Conservation (phyloP, 2,113 vertebrate species). For the Ranitomeya variabilis region DNA sequence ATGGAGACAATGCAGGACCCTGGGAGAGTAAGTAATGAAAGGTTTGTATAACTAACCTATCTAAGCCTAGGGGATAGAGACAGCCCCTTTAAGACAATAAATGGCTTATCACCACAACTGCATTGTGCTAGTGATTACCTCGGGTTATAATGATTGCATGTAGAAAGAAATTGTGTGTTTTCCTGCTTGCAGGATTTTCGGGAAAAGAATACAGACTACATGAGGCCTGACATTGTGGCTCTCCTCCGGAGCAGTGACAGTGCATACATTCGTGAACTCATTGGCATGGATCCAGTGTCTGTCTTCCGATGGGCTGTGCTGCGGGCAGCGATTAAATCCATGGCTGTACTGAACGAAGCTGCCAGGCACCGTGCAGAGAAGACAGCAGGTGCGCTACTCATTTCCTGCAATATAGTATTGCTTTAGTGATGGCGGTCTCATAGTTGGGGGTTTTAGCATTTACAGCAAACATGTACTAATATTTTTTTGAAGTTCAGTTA, state of each 20-base stretch:
- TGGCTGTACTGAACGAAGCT: slow-evolving; percentile 87
- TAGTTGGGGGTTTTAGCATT: neutral
- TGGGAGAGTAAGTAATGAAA: no score
- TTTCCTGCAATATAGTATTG: neutral
- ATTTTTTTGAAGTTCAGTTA: no score
- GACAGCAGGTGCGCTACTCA: slow-evolving; percentile 73
- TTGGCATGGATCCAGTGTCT: slow-evolving; percentile 94
- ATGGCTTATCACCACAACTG: no score
- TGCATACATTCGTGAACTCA: slow-evolving; percentile 88
- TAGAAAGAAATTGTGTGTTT: neutral
- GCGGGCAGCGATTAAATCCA: slow-evolving; percentile 81
- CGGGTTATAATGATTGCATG: neutral
- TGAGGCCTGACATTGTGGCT: slow-evolving; percentile 94
- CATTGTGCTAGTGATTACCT: no score
- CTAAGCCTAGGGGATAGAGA: no score
- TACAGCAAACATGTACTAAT: no score
- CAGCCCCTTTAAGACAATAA: no score
- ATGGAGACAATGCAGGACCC: no score
- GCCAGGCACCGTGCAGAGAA: slow-evolving; percentile 80
- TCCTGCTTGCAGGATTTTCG: slow-evolving; percentile 84
- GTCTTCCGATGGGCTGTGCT: slow-evolving; percentile 97
- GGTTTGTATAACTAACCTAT: no score
- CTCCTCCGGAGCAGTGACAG: slow-evolving; percentile 92
- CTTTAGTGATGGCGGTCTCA: neutral
- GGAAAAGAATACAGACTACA: slow-evolving; percentile 98